phyloP scores from a whole-genome alignment of 2,113 vertebrate species.

The Gymnarchus niloticus region DNA sequence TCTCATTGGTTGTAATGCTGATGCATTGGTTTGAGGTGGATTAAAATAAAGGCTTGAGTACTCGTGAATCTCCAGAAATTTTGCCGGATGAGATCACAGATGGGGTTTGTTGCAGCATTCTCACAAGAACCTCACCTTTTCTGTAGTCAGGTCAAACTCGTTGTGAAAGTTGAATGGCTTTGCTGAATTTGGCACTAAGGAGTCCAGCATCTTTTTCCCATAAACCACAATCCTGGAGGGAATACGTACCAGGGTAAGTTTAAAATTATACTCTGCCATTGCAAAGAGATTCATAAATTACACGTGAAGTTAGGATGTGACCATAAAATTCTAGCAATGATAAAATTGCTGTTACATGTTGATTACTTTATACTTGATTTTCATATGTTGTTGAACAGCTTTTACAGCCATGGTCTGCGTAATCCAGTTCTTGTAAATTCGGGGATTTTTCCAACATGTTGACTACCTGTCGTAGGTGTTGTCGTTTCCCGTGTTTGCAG shows the following conservation, averaged over 20 bases:
- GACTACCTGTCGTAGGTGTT: conserved; percentile 62
- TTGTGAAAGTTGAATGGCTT: conserved; percentile 67
- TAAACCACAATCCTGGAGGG: conserved; percentile 70
- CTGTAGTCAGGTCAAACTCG: conserved; percentile 44
- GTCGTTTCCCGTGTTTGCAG: conserved; percentile 49
- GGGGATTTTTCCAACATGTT: neutral
- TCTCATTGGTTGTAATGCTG: neutral
- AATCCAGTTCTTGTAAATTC: too few species aligned
- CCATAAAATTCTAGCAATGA: neutral
- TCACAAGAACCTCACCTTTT: conserved; percentile 49
- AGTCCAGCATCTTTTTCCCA: conserved; percentile 54
- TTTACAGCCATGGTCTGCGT: neutral
- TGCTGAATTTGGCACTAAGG: conserved; percentile 58
- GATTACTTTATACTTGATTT: neutral
- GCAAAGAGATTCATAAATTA: neutral
- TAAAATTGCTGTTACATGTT: neutral
- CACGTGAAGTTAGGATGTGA: neutral
- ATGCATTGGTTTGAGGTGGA: neutral
- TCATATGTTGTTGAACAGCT: neutral
- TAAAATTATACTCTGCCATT: neutral
- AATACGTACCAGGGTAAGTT: neutral
- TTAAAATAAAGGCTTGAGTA: neutral
- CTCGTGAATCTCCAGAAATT: neutral
- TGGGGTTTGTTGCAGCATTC: neutral
- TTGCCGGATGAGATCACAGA: too few species aligned